A percentile compares a stretch with the other conserved stretches of the same genome.
phyloP scores from a whole-genome alignment of 2,797 vertebrate species.

The Protonibea diacanthus region DNA sequence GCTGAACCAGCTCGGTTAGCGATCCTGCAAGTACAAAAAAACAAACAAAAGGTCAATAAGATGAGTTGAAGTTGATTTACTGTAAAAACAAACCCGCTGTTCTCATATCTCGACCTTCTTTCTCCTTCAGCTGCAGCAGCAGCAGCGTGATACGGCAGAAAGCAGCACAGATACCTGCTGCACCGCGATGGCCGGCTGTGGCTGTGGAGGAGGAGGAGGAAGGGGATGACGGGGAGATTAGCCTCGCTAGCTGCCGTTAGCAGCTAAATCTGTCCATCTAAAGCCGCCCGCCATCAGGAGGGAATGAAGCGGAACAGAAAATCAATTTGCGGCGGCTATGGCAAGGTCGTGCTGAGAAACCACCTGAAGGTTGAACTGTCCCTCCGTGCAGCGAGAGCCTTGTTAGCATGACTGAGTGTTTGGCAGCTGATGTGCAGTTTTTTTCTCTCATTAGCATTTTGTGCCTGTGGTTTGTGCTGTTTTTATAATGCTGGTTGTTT shows the following conservation, averaged over 20 bases:
- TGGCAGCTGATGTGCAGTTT: background rate
- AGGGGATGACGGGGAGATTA: background rate
- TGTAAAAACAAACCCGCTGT: slow-evolving; percentile 4
- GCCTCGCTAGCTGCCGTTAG: slow-evolving; percentile 28
- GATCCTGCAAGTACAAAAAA: background rate
- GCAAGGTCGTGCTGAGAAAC: slow-evolving; percentile 31
- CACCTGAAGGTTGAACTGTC: slow-evolving; percentile 17
- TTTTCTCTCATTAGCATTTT: no score
- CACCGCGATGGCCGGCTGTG: background rate
- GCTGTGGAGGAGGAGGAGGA: background rate
- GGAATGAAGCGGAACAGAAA: slow-evolving; percentile 15
- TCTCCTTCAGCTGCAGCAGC: slow-evolving; percentile 18
- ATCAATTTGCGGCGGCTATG: slow-evolving; percentile 6
- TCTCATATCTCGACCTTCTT: background rate
- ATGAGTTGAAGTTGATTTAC: background rate
- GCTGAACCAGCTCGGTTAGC: background rate
- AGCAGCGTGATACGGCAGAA: slow-evolving; percentile 10
- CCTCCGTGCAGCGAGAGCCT: background rate
- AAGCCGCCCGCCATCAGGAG: slow-evolving; percentile 5
- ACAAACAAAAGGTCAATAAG: slow-evolving; percentile 3
- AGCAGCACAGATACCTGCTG: slow-evolving; percentile 13
- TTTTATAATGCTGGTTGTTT: no score
- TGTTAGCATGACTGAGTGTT: background rate
- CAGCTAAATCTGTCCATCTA: slow-evolving; percentile 44
- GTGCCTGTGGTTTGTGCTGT: no score